Evolutionary conservation across 2,888 invertebrate species (phyloP).

Genomic region (Drosophila flavopinicola): DNA sequence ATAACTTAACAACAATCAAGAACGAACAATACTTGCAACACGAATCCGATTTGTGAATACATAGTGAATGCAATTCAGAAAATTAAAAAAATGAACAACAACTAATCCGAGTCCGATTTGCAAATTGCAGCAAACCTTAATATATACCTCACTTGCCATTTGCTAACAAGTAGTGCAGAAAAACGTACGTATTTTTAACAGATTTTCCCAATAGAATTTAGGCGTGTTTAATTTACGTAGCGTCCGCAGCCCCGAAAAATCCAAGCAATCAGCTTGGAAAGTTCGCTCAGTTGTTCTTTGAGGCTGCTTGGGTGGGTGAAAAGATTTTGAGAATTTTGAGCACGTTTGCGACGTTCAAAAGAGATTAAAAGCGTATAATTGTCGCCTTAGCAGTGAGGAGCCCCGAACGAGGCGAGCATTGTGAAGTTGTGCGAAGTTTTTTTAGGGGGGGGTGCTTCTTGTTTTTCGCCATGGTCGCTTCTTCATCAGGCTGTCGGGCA

Average conservation of each 20-base stretch:
- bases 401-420: conserved; percentile 25
- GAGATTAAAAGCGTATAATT: conserved; percentile 81
- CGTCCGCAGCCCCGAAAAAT: not conserved
- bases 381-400: conserved; percentile 70
- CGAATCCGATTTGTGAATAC: no score
- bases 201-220: conserved; percentile 29
- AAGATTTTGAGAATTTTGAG: conserved; percentile 79
- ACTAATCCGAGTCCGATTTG: no score
- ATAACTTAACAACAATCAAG: no score
- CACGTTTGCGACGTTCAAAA: conserved; percentile 80
- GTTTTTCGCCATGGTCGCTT: conserved; percentile 37
- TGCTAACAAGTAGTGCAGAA: not conserved
- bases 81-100: no score
- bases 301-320: conserved; percentile 27
- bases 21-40: no score
- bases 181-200: conserved; percentile 16
- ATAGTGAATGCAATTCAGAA: no score
- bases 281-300: conserved; percentile 37
- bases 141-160: not conserved
- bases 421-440: conserved; percentile 73
- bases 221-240: conserved; percentile 24
- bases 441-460: conserved; percentile 10
- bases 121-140: no score
- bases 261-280: conserved; percentile 41
- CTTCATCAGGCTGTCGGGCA: conserved; percentile 63